Evolutionary conservation across 2,888 invertebrate species (phyloP).

Genomic region (Oegoconia quadripuncta): DNA sequence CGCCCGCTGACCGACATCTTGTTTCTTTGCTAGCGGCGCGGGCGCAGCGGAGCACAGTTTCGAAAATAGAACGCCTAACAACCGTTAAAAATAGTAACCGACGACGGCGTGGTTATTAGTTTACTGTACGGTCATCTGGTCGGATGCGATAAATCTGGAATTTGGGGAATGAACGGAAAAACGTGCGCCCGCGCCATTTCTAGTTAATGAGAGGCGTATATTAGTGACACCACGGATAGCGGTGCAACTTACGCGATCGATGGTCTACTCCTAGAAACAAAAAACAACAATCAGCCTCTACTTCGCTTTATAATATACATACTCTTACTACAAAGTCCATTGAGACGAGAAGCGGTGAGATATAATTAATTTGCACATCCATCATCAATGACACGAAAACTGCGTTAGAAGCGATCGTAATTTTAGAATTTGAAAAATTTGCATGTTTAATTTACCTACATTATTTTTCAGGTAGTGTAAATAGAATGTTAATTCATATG

Average conservation of each 20-base stretch:
- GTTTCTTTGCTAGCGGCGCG: slow-evolving; percentile 60
- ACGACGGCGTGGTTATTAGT: slow-evolving; percentile 42
- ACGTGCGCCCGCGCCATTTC: slow-evolving; percentile 58
- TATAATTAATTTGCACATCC: slow-evolving; percentile 62
- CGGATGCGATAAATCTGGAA: slow-evolving; percentile 40
- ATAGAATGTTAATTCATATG: slow-evolving; percentile 33
- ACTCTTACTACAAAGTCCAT: slow-evolving; percentile 38
- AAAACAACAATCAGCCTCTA: slow-evolving; percentile 78
- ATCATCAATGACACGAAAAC: slow-evolving; percentile 60
- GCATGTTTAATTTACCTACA: slow-evolving; percentile 11
- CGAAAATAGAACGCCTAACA: slow-evolving; percentile 67
- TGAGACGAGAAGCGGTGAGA: slow-evolving; percentile 59
- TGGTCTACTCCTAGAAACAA: slow-evolving; percentile 80
- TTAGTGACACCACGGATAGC: slow-evolving; percentile 79
- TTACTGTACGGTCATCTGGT: slow-evolving; percentile 48
- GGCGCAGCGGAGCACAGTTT: slow-evolving; percentile 57
- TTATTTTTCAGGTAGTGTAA: not conserved
- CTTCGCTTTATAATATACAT: slow-evolving; percentile 47
- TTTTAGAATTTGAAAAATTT: slow-evolving; percentile 41
- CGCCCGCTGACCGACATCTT: slow-evolving; percentile 66
- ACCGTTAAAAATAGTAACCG: slow-evolving; percentile 58
- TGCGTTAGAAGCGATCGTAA: slow-evolving; percentile 48
- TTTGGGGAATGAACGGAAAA: slow-evolving; percentile 36
- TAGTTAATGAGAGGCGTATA: slow-evolving; percentile 64
- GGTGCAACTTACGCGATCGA: slow-evolving; percentile 80